Conservation (phyloP, 2,113 vertebrate genomes). For the Aegotheles bennettii region DNA sequence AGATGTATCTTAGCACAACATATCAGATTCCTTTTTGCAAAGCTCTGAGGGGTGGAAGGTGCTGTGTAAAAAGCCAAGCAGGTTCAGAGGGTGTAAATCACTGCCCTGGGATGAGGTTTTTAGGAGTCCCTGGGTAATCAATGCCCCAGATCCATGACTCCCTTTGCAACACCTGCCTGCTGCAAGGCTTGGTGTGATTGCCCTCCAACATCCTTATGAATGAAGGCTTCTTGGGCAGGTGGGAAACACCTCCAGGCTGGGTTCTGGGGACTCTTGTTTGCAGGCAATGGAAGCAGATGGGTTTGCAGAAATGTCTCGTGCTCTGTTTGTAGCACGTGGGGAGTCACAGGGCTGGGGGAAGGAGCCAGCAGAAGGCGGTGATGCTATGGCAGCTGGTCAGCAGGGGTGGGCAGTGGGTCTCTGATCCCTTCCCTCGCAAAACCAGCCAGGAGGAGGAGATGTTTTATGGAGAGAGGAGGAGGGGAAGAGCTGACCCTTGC, state of each 20-base stretch:
- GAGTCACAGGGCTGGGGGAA: background rate
- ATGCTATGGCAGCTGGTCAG: background rate
- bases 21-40: background rate
- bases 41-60: background rate
- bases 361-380: background rate
- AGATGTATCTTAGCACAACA: background rate
- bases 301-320: background rate
- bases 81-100: background rate
- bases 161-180: accelerated
- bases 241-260: background rate
- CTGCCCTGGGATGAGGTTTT: accelerated
- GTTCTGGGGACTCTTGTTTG: background rate
- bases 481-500: background rate
- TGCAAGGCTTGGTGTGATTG: background rate
- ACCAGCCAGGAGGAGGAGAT: background rate
- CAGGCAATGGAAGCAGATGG: background rate
- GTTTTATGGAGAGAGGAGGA: background rate
- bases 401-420: background rate
- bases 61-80: background rate
- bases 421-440: background rate
- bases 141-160: background rate
- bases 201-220: accelerated
- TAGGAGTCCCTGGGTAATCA: background rate
- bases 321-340: accelerated
- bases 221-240: background rate